Evolutionary conservation across 2,888 invertebrate genomes (phyloP), one percentile per base, ranked within the genome.

Genomic region (Drosophila neoperkinsi): DNA sequence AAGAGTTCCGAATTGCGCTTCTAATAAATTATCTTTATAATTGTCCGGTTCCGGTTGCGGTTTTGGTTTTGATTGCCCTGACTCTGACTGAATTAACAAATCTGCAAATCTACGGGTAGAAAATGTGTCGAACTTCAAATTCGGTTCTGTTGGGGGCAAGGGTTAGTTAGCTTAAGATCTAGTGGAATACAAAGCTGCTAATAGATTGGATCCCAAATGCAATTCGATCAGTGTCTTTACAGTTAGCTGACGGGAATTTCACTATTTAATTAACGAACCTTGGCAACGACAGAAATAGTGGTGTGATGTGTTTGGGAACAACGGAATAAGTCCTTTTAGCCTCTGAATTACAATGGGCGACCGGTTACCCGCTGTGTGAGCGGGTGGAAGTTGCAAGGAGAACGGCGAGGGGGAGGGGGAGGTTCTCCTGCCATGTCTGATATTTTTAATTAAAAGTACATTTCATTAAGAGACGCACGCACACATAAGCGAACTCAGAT

Each of bases 391-490:
- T 21, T 34, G 38, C 16, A 36, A 31, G 11, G 34, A 34, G 5
- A 5, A 5, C 36, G 9, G 10, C 16, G 13, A 9, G 25, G 18
- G 13, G 9, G 7, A 16, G 4, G 36, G 36, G 11, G 7, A 36
- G 36, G 2, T 34, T 36, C 18, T 18, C 1, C n/a, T 49, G 52
- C 38, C 52, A 28, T 51, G 51, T 33, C 33, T 58, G 61, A 62
- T 62, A 67, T 72, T 77, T 83, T 82, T 82, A 80, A 82, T 82
- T 82, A 82, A 82, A 82, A 77, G 50, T 73, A 74, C 71, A 74
- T 80, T 82, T 77, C 72, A 82, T 75, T 77, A 65, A 75, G 61
- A 70, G 43, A 30, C 50, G 36, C 41, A 61, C 25, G 18, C 31
- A 13, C 28, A n/a, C 41, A 58, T 31, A 38, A 25, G 11, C 33